Percentiles rank a stretch among this genome's conserved stretches.
phyloP scores from a whole-genome alignment of 2,888 invertebrate species.

The Cantharis nigra region DNA sequence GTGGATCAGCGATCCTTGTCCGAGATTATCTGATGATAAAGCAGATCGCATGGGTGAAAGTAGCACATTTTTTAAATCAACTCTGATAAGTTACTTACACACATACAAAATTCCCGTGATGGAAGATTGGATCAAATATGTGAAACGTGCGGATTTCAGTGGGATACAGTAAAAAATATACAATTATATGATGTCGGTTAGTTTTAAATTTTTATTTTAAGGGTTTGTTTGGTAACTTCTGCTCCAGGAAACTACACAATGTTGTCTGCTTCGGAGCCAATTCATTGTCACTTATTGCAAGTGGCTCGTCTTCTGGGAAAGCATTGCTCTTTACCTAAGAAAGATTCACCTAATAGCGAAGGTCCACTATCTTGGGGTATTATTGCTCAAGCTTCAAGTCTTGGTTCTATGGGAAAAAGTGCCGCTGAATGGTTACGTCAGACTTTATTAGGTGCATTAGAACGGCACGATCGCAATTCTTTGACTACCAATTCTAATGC shows the following conservation, averaged over 20 bases:
- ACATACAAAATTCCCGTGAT: slow-evolving; percentile 73
- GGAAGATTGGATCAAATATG: slow-evolving; percentile 72
- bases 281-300: slow-evolving; percentile 59
- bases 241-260: slow-evolving; percentile 77
- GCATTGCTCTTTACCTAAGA: slow-evolving; percentile 61
- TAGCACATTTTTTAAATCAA: slow-evolving; percentile 79
- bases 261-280: background rate
- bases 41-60: slow-evolving; percentile 73
- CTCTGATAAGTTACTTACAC: slow-evolving; percentile 75
- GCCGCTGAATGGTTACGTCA: slow-evolving; percentile 75
- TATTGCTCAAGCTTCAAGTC: slow-evolving; percentile 87
- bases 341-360: slow-evolving; percentile 49
- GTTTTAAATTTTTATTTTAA: slow-evolving; percentile 50
- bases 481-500: slow-evolving; percentile 61
- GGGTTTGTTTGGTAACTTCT: slow-evolving; percentile 85
- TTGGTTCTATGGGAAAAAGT: slow-evolving; percentile 81
- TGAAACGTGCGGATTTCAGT: slow-evolving; percentile 82
- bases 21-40: slow-evolving; percentile 62
- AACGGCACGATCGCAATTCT: slow-evolving; percentile 60
- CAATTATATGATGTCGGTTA: background rate
- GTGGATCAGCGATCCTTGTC: slow-evolving; percentile 87
- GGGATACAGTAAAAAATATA: slow-evolving; percentile 67
- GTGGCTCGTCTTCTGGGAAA: slow-evolving; percentile 67
- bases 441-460: slow-evolving; percentile 70
- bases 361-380: slow-evolving; percentile 58